Base-by-base conservation (phyloP, 2,888 invertebrate genomes). In the Fragum whitleyi region DNA sequence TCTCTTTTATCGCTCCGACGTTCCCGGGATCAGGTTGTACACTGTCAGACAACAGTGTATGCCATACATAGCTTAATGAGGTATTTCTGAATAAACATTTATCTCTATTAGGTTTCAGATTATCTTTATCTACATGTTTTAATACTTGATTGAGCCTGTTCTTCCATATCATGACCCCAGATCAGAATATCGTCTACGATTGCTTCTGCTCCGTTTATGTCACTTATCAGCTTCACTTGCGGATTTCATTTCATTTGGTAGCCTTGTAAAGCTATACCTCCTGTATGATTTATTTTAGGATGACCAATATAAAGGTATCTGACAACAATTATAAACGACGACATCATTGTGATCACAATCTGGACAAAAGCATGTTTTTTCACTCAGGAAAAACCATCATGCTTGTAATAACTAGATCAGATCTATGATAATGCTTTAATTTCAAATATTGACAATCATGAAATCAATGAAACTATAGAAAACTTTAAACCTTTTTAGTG, bases 111-210 rank as follows among this genome's bases (percentile, higher is more conserved):
- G 84, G 39, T 55, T 78, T 78, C 32, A 83, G 26, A 61, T 82
- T 82, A 19, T 76, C 28, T 2, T 77, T 68, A 14, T 68, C n/a
- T 6, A 73, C 23, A 16, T 69, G 42, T 0, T 69, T 47, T 21
- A 86, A 42, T 2, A 84, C 81, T 57, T 47, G 26, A 11, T 55
- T 55, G 0, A 79, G 55, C 21, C 74, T 42, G 84, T 61, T 86
- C 75, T 57, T 68, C 62, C 16, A 28, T 5, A 51, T 71, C 53
- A 26, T 42, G 28, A 16, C 85, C 79, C 73, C 74, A 84, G 14
- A 83, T 53, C 9, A 85, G 19, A 5, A 79, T 83, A 71, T 85
- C 87, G 71, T 83, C 81, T 11, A 80, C 62, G 0, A 83, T 83
- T 2, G 77, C 55, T 62, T 82, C 79, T 29, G 65, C 36, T 11